Percentiles rank a stretch among this genome's conserved stretches.
These are phyloP conservation scores for Uromys caudimaculatus DNA, from an alignment of 2,797 vertebrate genomes.

Conservation along the genomic window DNA sequence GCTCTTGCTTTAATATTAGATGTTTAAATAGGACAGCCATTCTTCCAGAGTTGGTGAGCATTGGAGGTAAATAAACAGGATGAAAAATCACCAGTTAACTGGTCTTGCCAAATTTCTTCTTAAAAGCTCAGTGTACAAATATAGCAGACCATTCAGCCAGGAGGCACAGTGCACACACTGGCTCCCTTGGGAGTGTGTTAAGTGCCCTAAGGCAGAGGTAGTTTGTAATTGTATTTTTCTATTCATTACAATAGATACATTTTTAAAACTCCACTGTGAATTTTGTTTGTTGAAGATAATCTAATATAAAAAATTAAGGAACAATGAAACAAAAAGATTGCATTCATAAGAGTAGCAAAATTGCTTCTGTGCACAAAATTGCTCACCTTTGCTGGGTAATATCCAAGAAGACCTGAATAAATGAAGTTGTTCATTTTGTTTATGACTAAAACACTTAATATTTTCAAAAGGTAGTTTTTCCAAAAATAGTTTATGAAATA, in stretches of 20 bases:
- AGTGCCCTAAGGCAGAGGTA: background rate
- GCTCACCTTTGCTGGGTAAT: background rate
- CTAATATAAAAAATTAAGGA: conserved; percentile 45
- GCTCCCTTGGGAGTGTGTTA: background rate
- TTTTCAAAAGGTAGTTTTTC: conserved; percentile 43
- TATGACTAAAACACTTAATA: background rate
- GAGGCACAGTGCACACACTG: background rate
- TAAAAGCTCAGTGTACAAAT: background rate
- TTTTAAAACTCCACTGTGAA: background rate
- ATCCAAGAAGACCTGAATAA: background rate
- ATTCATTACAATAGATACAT: background rate
- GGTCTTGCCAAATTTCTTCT: background rate
- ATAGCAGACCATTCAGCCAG: background rate
- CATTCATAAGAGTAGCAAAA: conserved; percentile 33
- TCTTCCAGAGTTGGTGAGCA: background rate
- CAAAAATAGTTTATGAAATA: conserved; percentile 40
- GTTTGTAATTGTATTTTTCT: background rate
- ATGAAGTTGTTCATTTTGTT: background rate
- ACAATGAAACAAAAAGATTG: background rate
- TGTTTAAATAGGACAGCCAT: background rate
- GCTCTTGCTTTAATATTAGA: background rate
- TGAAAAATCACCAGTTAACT: background rate
- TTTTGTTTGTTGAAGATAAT: conserved; percentile 28
- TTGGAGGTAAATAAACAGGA: background rate
- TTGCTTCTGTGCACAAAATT: background rate